These are phyloP conservation scores for Geotrypetes seraphini DNA, from an alignment of 2,797 vertebrate genomes.

Conservation along the genomic window DNA sequence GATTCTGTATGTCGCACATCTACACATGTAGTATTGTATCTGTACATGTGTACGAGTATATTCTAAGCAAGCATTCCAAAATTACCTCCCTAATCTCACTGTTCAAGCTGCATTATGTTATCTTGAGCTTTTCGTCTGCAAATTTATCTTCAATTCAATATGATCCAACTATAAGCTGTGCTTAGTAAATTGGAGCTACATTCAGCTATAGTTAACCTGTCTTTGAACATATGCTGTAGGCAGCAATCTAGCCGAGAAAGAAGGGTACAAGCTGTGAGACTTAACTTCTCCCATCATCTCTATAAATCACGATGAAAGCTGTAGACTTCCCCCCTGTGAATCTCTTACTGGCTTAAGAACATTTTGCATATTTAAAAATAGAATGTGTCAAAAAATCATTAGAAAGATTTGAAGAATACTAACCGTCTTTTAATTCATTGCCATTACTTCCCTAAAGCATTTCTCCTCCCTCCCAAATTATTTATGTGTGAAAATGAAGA, in stretches of 20 bases:
- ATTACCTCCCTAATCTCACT: too few relatives aligned
- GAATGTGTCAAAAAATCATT: constrained; percentile 27
- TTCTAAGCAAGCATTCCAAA: too few relatives aligned
- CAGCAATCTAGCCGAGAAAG: constrained; percentile 49
- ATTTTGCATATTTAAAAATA: constrained; percentile 49
- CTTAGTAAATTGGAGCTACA: constrained; percentile 53
- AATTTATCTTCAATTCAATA: constrained; percentile 44
- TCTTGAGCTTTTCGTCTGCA: too few relatives aligned
- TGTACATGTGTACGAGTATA: too few relatives aligned
- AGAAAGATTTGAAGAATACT: constrained; percentile 10
- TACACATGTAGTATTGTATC: too few relatives aligned
- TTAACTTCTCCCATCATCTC: constrained; percentile 63
- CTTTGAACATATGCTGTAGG: constrained; percentile 60
- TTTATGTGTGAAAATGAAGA: too few relatives aligned
- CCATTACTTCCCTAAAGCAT: too few relatives aligned
- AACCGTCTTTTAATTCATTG: too few relatives aligned
- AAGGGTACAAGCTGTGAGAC: constrained; percentile 57
- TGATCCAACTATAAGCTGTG: constrained; percentile 41
- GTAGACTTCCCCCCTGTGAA: constrained; percentile 54
- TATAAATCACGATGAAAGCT: constrained; percentile 67
- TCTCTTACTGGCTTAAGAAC: constrained; percentile 44
- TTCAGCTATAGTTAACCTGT: constrained; percentile 51
- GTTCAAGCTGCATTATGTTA: too few relatives aligned
- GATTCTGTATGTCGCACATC: too few relatives aligned
- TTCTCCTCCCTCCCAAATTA: too few relatives aligned